Evolutionary conservation across 2,888 invertebrate species (phyloP), one percentile per base, ranked within the genome.

Genomic region (Ormyrus labotus): DNA sequence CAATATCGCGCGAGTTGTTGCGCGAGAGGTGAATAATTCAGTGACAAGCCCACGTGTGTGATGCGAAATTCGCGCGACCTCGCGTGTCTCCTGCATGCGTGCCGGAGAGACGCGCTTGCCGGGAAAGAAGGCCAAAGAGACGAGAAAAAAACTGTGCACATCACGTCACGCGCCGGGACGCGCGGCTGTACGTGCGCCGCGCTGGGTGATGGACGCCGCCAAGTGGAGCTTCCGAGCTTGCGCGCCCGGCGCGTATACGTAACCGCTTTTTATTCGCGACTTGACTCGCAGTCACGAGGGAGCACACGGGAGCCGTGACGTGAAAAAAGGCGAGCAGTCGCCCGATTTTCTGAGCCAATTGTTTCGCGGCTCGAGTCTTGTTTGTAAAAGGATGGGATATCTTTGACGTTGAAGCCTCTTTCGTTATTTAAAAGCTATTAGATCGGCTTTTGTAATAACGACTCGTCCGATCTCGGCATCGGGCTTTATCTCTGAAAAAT

Each of bases 1-100:
- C n/a, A 19, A 19, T 50, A 34, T 34, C 47, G 8, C 63, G n/a
- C 55, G 47, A 47, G 53, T 5, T 47, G 53, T 5, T 47, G 19
- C 63, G 11, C 34, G 10, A 9, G 5, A 9, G 5, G 58, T 82
- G 79, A 82, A 82, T 82, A 73, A 82, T 82, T 82, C 58, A 82
- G 82, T 82, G 82, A 82, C 82, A 80, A 77, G 79, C 60, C 60
- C 45, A 65, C 19, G 34, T 10, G 34, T 10, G 60, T 13, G n/a
- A 9, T 50, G 10, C 57, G 13, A 11, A 13, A 47, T 34, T 0
- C 47, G 34, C 51, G 77, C 57, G 71, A 71, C 19, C 74, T 80
- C 82, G 80, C 80, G 80, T 77, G 80, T 82, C 79, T 73, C 77
- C 65, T 69, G 71, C 55, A 19, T 34, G 78, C 75, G 68, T 63